Evolutionary conservation across 2,797 vertebrate genomes (phyloP), one percentile per base, ranked within the genome.

Genomic region (Threskiornis aethiopicus): DNA sequence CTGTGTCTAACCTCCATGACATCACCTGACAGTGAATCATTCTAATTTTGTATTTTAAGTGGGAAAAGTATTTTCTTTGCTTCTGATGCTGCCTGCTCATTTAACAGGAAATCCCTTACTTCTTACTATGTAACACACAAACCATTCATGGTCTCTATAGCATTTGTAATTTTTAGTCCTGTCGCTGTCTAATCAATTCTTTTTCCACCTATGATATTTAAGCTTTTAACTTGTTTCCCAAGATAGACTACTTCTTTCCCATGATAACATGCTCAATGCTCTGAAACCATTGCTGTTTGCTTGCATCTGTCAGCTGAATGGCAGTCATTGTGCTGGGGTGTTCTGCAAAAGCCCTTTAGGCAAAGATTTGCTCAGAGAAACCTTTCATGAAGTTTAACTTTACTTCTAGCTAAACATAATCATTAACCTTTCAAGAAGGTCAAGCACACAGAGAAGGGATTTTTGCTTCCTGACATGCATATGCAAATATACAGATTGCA

Each of bases 381-480:
- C 55, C 35, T 70, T 64, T 67, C 14, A 39, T 46, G 31, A 79
- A 94, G 65, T 75, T 90, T 75, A 90, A 91, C 71, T 58, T 69
- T 64, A 47, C 33, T 95, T 87, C 59, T 41, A 65, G 41, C 29
- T 80, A 75, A 94, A 76, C 33, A 31, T 84, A 83, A 89, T 96
- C 20, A 55, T 94, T 96, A 80, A 91, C 64, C 44, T 95, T 86
- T 87, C 35, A 71, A 54, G 87, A 78, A 88, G 41, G 59, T 81
- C 49, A n/a, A 73, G 49, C 6, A 15, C 47, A 57, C 29, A 77
- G n/a, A 46, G 35, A 44, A 67, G 35, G 75, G 51, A 26, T 75
- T 94, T 89, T 92, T 58, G 7, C 46, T 80, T 75, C 28, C 16
- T 80, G 35, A 41, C 25, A 44, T 31, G 13, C 80, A 7, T 75